Conservation (phyloP, 2,797 vertebrate genomes). For the Hemibagrus guttatus region DNA sequence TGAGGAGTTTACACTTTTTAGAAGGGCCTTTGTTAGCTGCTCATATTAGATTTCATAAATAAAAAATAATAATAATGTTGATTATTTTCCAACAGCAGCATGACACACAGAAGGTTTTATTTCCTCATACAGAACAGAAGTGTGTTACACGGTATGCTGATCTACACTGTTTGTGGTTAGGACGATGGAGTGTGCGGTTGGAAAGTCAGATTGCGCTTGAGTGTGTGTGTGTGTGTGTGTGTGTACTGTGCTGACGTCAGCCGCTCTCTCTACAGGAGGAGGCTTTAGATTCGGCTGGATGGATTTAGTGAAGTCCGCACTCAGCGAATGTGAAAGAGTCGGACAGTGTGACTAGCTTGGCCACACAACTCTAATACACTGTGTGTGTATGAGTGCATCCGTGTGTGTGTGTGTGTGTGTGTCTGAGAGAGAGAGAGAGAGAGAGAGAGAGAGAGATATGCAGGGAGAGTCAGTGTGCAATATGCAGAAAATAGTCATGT, state of each 20-base stretch:
- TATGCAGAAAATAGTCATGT: conserved; percentile 16
- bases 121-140: background rate
- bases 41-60: no score
- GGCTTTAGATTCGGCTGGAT: conserved; percentile 65
- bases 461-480: conserved; percentile 20
- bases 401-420: conserved; percentile 16
- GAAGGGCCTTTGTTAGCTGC: no score
- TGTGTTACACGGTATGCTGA: background rate
- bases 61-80: background rate
- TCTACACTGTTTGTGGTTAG: background rate
- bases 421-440: background rate
- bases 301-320: conserved; percentile 78
- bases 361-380: background rate
- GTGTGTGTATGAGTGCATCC: background rate
- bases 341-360: background rate
- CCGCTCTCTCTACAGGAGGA: conserved; percentile 59
- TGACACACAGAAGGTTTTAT: background rate
- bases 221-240: conserved; percentile 34
- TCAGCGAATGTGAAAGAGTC: conserved; percentile 77
- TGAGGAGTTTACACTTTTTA: background rate
- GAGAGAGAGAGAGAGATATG: no score
- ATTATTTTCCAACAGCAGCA: background rate
- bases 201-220: conserved; percentile 10
- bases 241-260: conserved; percentile 30
- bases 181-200: background rate